Conservation (phyloP, 2,797 vertebrate species). For the Tangara arthus region DNA sequence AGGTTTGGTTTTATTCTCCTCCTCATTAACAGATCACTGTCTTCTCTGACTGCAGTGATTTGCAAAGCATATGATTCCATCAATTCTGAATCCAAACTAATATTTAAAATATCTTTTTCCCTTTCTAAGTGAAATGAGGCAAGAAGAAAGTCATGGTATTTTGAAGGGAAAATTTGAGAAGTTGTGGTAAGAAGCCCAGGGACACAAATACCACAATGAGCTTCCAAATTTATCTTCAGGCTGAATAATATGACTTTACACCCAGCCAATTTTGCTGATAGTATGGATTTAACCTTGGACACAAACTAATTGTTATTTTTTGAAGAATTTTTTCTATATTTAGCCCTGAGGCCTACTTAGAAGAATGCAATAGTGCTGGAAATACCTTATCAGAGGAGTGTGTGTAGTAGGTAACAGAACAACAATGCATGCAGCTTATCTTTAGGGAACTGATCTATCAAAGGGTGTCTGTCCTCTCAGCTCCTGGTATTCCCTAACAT, state of each 20-base stretch:
- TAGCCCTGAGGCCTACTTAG: background rate
- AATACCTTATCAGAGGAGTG: background rate
- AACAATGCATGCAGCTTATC: background rate
- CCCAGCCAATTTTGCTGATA: background rate
- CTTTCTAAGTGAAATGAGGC: background rate
- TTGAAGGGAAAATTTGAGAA: background rate
- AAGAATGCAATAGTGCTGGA: conserved; percentile 11
- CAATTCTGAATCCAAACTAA: background rate
- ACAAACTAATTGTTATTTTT: conserved; percentile 26
- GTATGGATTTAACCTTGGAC: background rate
- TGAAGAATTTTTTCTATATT: background rate
- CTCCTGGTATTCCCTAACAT: background rate
- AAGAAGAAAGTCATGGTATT: background rate
- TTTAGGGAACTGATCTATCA: background rate
- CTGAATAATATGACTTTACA: background rate
- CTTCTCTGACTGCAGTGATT: background rate
- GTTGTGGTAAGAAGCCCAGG: background rate
- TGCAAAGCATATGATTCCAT: background rate
- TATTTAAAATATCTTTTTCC: background rate
- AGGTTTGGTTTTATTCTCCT: background rate
- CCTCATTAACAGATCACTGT: background rate
- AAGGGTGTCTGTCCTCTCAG: background rate
- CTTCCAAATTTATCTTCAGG: background rate
- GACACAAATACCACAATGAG: background rate
- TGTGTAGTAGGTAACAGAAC: background rate